Base-by-base conservation (phyloP, 64 coral and sea anemone species). In the Astreopora myriophthalma region DNA sequence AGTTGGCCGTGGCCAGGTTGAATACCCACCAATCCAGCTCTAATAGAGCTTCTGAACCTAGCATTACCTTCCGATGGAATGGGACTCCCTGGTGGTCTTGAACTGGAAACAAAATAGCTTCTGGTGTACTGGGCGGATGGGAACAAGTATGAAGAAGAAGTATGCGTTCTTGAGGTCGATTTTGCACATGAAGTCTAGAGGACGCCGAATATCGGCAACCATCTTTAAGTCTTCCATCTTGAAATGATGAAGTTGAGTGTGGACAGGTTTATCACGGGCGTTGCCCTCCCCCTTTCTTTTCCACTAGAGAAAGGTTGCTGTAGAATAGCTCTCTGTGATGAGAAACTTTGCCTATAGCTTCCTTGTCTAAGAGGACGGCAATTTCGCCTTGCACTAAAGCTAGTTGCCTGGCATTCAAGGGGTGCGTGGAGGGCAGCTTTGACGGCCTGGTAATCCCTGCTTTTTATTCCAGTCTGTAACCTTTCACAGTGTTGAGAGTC, bases 201-300 rank as follows among this genome's bases (percentile, higher is more conserved):
- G 52, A 14, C 33, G 24, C 20, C 60, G 30, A 8, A 83, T 19
- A 13, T 63, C 48, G 5, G 25, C 26, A 31, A n/a, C 51, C 29
- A 33, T 27, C 32, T 77, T 83, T 1, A 63, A 36, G 28, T 61
- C 79, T 22, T 83, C 79, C 79, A 83, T 83, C 46, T 83, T 83
- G 48, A 60, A 83, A 24, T 83, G 27, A 10, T 44, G 40, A 8
- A 8, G 40, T 44, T 44, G 2, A 44, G 11, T 10, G 6, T 44
- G 40, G 40, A 44, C 1, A 26, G 23, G 64, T 10, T 25, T 3
- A 68, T 30, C 25, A 68, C 22, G 2, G 22, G 24, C 64, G 23
- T 8, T 68, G 64, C 28, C 6, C 7, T 68, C 40, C 40, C 11
- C 40, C 40, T 10, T 44, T 44, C 40, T 44, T 68, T 5, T 68